Percentiles rank a stretch among this genome's conserved stretches.
These are phyloP conservation scores for Molanna angustata DNA, from an alignment of 2,888 invertebrate species.

Conservation along the genomic window DNA sequence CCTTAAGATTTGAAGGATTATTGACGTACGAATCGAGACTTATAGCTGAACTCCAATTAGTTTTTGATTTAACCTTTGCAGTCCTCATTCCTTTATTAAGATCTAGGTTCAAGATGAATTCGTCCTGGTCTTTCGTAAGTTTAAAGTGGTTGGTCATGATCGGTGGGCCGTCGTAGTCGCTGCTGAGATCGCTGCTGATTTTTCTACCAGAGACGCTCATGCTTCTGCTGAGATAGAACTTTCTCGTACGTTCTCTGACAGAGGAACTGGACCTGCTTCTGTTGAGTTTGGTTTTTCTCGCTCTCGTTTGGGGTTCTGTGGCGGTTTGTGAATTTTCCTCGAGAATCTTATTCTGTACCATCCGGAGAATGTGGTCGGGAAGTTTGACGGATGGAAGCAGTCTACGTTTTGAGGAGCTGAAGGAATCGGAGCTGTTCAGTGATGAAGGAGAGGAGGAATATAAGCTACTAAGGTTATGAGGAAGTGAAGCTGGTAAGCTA, in stretches of 20 bases:
- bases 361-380: constrained; percentile 40
- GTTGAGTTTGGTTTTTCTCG: constrained; percentile 37
- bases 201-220: constrained; percentile 35
- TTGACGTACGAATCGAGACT: constrained; percentile 2
- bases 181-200: constrained; percentile 14
- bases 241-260: constrained; percentile 38
- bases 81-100: constrained; percentile 21
- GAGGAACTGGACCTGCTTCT: constrained; percentile 46
- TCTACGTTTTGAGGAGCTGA: constrained; percentile 34
- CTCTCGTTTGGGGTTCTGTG: constrained; percentile 1
- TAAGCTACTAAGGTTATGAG: neutral
- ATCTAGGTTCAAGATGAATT: constrained; percentile 41
- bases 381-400: constrained; percentile 41
- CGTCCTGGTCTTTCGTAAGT: constrained; percentile 41
- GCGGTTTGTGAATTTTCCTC: constrained; percentile 5
- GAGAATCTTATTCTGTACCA: constrained; percentile 35
- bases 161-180: constrained; percentile 17
- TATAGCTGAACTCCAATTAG: neutral
- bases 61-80: neutral
- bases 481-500: constrained; percentile 23
- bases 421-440: constrained; percentile 34
- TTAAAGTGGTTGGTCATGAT: constrained; percentile 40
- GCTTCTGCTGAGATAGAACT: constrained; percentile 42
- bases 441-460: constrained; percentile 37
- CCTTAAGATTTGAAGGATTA: too few relatives aligned